A percentile compares a stretch with the other conserved stretches of the same genome.
These are phyloP conservation scores for Apodemus sylvaticus DNA, from an alignment of 2,113 vertebrate species.

Conservation along the genomic window DNA sequence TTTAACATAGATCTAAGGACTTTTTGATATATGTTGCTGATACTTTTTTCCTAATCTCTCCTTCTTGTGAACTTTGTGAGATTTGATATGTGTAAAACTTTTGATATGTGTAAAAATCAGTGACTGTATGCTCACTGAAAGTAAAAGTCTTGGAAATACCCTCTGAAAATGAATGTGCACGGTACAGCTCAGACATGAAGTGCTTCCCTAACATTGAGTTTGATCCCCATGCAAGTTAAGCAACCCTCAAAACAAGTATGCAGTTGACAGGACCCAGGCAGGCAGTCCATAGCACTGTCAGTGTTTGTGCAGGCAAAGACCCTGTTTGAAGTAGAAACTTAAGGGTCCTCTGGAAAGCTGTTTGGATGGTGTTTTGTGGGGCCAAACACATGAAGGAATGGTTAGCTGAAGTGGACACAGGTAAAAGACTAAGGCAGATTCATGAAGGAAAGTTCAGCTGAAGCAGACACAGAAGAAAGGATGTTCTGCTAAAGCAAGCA, in stretches of 20 bases:
- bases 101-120: not conserved
- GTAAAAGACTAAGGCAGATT: too few species aligned
- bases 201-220: not conserved
- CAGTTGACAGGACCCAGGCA: not conserved
- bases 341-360: too few species aligned
- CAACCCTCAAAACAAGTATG: too few species aligned
- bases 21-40: not conserved
- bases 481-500: too few species aligned
- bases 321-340: too few species aligned
- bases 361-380: too few species aligned
- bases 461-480: too few species aligned
- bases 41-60: constrained; percentile 2
- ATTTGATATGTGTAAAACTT: not conserved
- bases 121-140: not conserved
- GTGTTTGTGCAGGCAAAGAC: not conserved
- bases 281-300: not conserved
- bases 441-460: too few species aligned
- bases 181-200: too few species aligned
- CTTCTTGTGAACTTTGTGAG: not conserved
- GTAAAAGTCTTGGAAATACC: constrained; percentile 5
- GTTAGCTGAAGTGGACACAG: too few species aligned
- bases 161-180: not conserved
- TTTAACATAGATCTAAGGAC: not conserved
- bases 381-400: too few species aligned
- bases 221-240: not conserved